phyloP scores from a whole-genome alignment of 2,113 vertebrate species.

The Hypomesus transpacificus region DNA sequence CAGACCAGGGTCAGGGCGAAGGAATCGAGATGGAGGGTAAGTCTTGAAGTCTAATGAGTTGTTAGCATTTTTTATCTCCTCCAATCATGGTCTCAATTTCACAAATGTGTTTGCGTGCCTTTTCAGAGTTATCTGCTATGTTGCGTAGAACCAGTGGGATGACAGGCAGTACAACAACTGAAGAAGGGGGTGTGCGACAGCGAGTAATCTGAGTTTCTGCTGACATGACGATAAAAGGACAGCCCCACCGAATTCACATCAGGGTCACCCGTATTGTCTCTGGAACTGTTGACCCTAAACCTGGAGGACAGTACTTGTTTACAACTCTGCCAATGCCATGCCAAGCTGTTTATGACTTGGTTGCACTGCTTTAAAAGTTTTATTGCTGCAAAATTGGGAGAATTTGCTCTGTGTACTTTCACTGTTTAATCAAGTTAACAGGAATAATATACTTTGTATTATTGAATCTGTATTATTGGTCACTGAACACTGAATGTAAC shows the following conservation, averaged over 20 bases:
- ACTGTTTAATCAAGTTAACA: too few relatives aligned
- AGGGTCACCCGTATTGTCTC: background rate
- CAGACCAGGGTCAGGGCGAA: background rate
- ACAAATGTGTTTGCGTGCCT: slow-evolving; percentile 1
- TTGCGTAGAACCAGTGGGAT: slow-evolving; percentile 21
- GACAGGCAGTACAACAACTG: background rate
- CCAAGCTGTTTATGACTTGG: background rate
- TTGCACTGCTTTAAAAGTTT: background rate
- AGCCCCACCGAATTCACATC: background rate
- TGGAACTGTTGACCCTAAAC: background rate
- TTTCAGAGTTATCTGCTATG: slow-evolving; percentile 53
- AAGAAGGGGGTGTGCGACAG: slow-evolving; percentile 42
- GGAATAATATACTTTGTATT: too few relatives aligned
- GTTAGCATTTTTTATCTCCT: background rate
- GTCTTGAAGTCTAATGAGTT: background rate
- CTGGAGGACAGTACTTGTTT: too few relatives aligned
- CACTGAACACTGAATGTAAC: too few relatives aligned
- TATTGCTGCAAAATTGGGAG: too few relatives aligned
- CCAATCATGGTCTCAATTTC: background rate
- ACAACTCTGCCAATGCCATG: background rate
- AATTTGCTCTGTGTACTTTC: too few relatives aligned
- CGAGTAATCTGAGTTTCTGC: slow-evolving; percentile 37
- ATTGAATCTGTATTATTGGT: too few relatives aligned
- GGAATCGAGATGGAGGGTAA: slow-evolving; percentile 62
- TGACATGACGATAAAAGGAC: background rate